Base-by-base conservation (phyloP, 30 jellyfish, hydroid and myxozoan genomes). In the Rhopilema esculentum region DNA sequence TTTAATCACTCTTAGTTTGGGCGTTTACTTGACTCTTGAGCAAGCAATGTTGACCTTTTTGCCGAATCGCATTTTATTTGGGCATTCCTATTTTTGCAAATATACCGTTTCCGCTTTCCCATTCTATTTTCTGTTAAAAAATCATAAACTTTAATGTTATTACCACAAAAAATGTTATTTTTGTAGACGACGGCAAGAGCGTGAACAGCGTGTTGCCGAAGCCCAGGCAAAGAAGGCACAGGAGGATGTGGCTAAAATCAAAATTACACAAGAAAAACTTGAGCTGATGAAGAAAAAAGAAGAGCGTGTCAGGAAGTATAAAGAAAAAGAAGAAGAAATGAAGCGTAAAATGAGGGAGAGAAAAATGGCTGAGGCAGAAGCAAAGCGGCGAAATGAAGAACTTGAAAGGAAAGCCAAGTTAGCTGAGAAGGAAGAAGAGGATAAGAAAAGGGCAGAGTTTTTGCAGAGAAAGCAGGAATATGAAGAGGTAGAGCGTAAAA, bases 311-410 rank as follows among this genome's bases (percentile, higher is more conserved):
- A 52, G 86, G 21, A 89, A 85, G 66, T 49, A 61, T 26, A 89
- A 81, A 76, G 99, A 94, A 49, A 57, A 84, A 33, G 99, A 94
- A 79, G 99, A 94, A 29, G 92, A 85, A 62, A 83, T 70, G 68
- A 94, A 94, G 88, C 85, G 95, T 32, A 75, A 79, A 69, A 24
- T 22, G 26, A 89, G 99, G 53, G 97, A 95, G 49, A 32, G 79
- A 70, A 95, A 95, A 69, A 80, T 51, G 88, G 99, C 99, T 6
- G 97, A 80, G 31, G 99, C 95, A 26, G 97, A 95, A 31, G 97
- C 95, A 4, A 94, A 97, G 49, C 79, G 97, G 51, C 66, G 48
- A 33, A 69, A 76, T 16, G 97, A 95, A 51, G 97, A 95, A 61
- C 91, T 24, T 23, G 97, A 90, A 69, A 71, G 85, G 53, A 68